Conservation (phyloP, 2,797 vertebrate genomes). For the Urosaurus nigricauda region DNA sequence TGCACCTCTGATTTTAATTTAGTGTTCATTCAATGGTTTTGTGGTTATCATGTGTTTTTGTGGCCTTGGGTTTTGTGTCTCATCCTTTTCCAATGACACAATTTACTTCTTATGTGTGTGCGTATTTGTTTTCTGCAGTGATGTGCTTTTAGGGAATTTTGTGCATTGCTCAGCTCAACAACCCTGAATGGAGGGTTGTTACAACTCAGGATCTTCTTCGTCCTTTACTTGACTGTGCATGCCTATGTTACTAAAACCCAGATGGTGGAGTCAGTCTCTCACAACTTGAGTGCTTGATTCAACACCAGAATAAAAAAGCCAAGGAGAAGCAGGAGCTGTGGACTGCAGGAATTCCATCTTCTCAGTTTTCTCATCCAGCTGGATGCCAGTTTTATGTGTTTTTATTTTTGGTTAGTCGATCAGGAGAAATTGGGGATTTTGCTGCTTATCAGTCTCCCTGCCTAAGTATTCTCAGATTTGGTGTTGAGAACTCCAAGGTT, state of each 20-base stretch:
- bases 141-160: no score
- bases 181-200: background rate
- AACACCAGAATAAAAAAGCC: background rate
- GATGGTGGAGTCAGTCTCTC: background rate
- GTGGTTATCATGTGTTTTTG: no score
- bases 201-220: background rate
- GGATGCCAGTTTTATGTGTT: background rate
- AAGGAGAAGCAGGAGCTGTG: background rate
- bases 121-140: no score
- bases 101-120: no score
- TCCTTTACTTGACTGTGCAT: background rate
- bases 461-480: background rate
- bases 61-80: no score
- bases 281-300: background rate
- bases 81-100: no score
- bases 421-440: background rate
- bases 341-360: background rate
- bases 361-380: background rate
- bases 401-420: background rate
- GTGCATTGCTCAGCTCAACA: background rate
- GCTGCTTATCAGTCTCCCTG: no score
- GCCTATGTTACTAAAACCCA: background rate
- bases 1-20: no score
- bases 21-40: no score
- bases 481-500: background rate